Evolutionary conservation across 2,888 invertebrate species (phyloP).

Genomic region (Nomada ferruginata): DNA sequence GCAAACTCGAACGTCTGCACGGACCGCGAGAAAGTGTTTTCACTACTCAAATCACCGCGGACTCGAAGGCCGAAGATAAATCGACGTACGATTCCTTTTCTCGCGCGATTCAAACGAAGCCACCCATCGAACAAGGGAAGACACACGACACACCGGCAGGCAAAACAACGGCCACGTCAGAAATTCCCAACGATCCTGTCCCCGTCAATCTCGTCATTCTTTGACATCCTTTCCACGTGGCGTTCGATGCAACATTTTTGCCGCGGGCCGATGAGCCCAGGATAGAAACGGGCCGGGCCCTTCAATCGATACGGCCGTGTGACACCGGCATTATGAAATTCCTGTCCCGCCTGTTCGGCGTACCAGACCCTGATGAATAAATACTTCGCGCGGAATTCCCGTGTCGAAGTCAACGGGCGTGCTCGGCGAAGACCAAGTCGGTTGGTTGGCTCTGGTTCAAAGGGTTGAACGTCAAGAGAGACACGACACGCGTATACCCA

Average conservation of each 20-base stretch:
- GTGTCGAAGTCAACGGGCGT: conserved; percentile 61
- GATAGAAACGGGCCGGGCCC: conserved; percentile 19
- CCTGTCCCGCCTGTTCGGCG: conserved; percentile 67
- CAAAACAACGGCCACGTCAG: conserved; percentile 22
- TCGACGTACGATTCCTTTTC: no score
- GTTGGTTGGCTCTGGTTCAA: conserved; percentile 6
- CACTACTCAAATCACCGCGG: background rate
- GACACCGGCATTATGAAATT: conserved; percentile 73
- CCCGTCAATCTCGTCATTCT: conserved; percentile 57
- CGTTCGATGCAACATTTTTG: conserved; percentile 63
- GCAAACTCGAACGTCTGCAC: no score
- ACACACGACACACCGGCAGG: background rate
- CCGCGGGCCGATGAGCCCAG: conserved; percentile 19
- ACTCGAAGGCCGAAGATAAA: background rate
- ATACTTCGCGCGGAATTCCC: conserved; percentile 71
- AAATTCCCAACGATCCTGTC: conserved; percentile 53
- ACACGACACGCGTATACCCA: conserved; percentile 41
- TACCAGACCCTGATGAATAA: conserved; percentile 71
- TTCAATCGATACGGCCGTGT: conserved; percentile 67
- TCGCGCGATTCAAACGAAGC: background rate
- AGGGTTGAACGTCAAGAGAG: conserved; percentile 11
- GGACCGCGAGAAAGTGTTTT: no score
- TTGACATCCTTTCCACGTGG: conserved; percentile 50
- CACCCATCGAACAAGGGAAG: background rate
- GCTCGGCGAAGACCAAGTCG: conserved; percentile 57